These are phyloP conservation scores for Chrysomela aeneicollis DNA, from an alignment of 2,888 invertebrate genomes.

Conservation along the genomic window DNA sequence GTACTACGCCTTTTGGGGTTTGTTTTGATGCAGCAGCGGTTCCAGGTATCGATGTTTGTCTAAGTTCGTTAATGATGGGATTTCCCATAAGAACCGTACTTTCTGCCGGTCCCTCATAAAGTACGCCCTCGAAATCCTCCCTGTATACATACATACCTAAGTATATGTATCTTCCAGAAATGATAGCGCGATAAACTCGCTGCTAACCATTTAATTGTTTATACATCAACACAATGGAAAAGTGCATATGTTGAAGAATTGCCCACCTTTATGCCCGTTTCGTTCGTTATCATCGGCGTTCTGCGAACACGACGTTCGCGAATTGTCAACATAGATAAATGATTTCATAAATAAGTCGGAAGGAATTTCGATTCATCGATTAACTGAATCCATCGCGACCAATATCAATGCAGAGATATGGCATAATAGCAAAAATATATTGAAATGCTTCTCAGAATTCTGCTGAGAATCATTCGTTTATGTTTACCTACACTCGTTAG, in stretches of 20 bases:
- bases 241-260: background rate
- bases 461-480: no score
- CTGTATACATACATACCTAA: no score
- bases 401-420: background rate
- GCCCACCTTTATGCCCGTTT: background rate
- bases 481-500: no score
- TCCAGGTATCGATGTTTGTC: no score
- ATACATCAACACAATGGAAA: background rate
- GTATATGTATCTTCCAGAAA: background rate
- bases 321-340: background rate
- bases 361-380: background rate
- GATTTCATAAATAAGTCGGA: background rate
- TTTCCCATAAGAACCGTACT: no score
- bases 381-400: background rate
- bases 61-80: no score
- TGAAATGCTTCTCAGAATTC: no score
- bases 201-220: background rate
- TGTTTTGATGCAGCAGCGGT: no score
- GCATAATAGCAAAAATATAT: background rate
- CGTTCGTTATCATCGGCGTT: background rate
- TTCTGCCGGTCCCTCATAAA: no score
- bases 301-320: background rate
- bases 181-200: background rate
- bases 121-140: no score
- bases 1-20: no score